phyloP scores from a whole-genome alignment of 2,888 invertebrate genomes.

The Aethes cnicana region DNA sequence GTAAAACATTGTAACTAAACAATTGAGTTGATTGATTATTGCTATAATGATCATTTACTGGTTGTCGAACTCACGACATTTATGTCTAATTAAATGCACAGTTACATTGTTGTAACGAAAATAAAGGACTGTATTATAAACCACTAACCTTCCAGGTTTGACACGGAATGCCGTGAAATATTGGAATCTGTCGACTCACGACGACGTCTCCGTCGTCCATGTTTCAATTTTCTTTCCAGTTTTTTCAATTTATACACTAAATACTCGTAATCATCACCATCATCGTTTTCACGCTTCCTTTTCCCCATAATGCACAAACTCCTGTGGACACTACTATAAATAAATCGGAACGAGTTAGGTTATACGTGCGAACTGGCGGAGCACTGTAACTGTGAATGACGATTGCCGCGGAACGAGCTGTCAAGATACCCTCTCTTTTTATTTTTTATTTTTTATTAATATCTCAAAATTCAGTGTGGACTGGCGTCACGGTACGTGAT shows the following conservation, averaged over 20 bases:
- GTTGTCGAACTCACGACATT: too few species aligned
- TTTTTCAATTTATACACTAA: neutral
- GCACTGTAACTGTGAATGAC: neutral
- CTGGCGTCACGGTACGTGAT: neutral
- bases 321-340: neutral
- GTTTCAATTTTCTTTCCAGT: neutral
- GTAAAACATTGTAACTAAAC: neutral
- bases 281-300: neutral
- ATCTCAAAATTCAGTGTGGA: neutral
- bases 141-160: neutral
- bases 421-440: neutral
- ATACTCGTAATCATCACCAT: neutral
- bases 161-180: too few species aligned
- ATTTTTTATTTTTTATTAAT: neutral
- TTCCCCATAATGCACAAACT: neutral
- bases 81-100: too few species aligned
- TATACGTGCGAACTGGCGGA: neutral
- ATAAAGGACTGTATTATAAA: too few species aligned
- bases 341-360: neutral
- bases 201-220: too few species aligned
- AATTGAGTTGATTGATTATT: neutral
- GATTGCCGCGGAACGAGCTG: neutral
- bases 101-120: too few species aligned
- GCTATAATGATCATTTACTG: neutral
- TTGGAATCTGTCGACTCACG: too few species aligned